These are phyloP conservation scores for Invenusta paracnida DNA, from an alignment of 2,888 invertebrate species.

Conservation along the genomic window DNA sequence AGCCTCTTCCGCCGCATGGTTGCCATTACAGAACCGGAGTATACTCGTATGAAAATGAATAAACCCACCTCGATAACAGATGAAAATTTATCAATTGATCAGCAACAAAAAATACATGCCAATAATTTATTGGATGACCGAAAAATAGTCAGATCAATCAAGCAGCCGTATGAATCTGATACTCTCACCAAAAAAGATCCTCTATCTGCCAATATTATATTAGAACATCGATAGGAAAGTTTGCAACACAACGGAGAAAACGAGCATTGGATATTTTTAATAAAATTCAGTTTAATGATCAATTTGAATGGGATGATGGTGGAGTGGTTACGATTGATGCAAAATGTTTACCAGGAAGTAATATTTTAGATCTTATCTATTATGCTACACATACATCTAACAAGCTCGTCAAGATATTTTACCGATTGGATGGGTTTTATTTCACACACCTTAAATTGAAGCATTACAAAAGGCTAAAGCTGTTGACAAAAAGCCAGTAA, in stretches of 20 bases:
- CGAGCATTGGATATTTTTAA: neutral
- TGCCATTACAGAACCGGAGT: neutral
- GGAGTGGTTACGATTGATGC: neutral
- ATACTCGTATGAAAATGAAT: constrained; percentile 18
- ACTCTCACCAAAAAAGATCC: neutral
- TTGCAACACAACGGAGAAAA: neutral
- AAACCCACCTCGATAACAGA: neutral
- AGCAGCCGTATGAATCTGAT: neutral
- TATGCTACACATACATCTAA: neutral
- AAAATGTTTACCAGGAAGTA: neutral
- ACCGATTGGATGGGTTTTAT: neutral
- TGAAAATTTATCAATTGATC: neutral
- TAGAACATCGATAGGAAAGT: neutral
- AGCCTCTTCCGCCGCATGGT: neutral
- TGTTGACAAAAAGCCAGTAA: neutral
- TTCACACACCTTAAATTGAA: neutral
- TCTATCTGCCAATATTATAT: neutral
- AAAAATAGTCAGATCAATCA: neutral
- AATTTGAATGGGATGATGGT: neutral
- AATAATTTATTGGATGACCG: neutral
- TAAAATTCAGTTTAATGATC: neutral
- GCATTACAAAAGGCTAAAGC: neutral
- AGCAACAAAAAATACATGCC: neutral
- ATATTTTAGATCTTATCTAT: neutral
- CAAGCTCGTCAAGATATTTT: neutral